phyloP scores from a whole-genome alignment of 2,797 vertebrate genomes.

The Myoxocephalus aenaeus region DNA sequence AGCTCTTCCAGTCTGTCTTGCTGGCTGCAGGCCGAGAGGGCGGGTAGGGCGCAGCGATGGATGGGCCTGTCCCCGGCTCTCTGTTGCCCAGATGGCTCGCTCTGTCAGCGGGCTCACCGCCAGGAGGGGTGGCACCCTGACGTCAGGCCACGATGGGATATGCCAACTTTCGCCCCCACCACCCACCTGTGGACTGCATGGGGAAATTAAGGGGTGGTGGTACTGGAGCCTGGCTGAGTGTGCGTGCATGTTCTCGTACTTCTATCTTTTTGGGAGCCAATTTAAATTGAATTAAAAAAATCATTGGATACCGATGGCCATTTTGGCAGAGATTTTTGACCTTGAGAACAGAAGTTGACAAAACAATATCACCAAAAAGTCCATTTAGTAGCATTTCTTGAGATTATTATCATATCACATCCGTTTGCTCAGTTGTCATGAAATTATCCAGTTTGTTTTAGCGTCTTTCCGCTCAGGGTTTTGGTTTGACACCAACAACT shows the following conservation, averaged over 20 bases:
- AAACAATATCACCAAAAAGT: not conserved
- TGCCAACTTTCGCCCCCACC: slow-evolving; percentile 41
- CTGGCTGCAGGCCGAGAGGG: slow-evolving; percentile 72
- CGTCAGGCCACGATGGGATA: slow-evolving; percentile 63
- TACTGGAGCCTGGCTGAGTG: slow-evolving; percentile 23
- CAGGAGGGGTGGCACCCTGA: slow-evolving; percentile 71
- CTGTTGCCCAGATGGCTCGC: slow-evolving; percentile 74
- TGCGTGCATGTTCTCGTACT: slow-evolving; percentile 26
- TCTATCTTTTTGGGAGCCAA: not conserved
- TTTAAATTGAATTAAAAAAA: not conserved
- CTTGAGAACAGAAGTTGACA: not conserved
- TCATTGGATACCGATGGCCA: not conserved
- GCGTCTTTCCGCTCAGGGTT: not conserved
- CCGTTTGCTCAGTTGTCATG: not conserved
- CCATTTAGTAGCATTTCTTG: not conserved
- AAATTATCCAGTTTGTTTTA: not conserved
- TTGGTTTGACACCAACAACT: not conserved
- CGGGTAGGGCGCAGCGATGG: slow-evolving; percentile 58
- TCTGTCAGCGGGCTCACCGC: slow-evolving; percentile 62
- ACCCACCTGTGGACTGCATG: slow-evolving; percentile 68
- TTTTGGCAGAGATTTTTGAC: not conserved
- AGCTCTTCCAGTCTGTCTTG: slow-evolving; percentile 62
- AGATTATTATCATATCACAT: not conserved
- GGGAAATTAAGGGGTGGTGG: slow-evolving; percentile 44
- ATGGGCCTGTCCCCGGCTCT: slow-evolving; percentile 64